A percentile compares a stretch with the other conserved stretches of the same genome.
These are phyloP conservation scores for Esperia sulphurella DNA, from an alignment of 2,888 invertebrate genomes.

Conservation along the genomic window DNA sequence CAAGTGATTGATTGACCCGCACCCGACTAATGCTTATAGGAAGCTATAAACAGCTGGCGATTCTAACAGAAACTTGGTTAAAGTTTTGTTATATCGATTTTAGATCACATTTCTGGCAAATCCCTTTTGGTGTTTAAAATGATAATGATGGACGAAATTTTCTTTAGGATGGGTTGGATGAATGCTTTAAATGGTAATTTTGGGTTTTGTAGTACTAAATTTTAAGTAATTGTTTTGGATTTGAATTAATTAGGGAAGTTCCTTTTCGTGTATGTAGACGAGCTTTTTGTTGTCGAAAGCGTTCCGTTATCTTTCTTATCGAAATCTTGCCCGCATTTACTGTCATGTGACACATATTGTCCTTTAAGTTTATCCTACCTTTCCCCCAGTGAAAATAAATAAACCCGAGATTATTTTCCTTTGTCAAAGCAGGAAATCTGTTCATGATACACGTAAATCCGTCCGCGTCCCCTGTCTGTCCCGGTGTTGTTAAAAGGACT, in stretches of 20 bases:
- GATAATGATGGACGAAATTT: constrained; percentile 26
- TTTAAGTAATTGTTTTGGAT: constrained; percentile 18
- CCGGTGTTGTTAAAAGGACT: constrained; percentile 66
- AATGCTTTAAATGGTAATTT: not conserved
- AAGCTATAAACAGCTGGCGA: constrained; percentile 72
- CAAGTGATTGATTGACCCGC: constrained; percentile 74
- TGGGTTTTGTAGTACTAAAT: not conserved
- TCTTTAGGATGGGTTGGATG: constrained; percentile 8
- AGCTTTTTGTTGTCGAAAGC: constrained; percentile 17
- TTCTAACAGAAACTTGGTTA: constrained; percentile 39
- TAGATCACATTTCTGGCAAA: constrained; percentile 32
- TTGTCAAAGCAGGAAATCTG: constrained; percentile 72
- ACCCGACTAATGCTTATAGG: constrained; percentile 66
- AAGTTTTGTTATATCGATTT: constrained; percentile 15
- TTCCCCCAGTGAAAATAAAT: constrained; percentile 48
- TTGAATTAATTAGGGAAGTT: constrained; percentile 8
- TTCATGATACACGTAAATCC: constrained; percentile 74
- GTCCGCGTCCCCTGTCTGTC: constrained; percentile 70
- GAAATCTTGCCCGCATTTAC: constrained; percentile 28
- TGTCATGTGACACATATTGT: constrained; percentile 34
- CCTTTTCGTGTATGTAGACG: constrained; percentile 21
- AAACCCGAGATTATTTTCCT: constrained; percentile 58
- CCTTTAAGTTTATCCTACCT: constrained; percentile 30
- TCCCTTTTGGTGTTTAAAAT: constrained; percentile 32
- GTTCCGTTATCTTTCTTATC: constrained; percentile 13